Evolutionary conservation across 1,140 invertebrate species (phyloP).

Genomic region (Camponotus floridanus): DNA sequence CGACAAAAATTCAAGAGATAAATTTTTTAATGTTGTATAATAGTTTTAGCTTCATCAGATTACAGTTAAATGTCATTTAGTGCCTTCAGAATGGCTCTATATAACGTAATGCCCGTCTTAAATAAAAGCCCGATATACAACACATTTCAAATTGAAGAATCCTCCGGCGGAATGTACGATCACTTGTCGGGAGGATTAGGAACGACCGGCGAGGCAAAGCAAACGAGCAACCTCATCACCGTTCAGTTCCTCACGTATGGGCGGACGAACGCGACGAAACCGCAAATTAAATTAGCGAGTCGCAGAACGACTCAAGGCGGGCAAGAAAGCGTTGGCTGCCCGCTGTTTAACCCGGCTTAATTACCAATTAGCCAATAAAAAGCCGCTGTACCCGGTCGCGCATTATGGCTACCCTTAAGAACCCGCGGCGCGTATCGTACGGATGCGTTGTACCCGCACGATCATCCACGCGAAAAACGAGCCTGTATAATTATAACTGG

Average conservation of each 20-base stretch:
- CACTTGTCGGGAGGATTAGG: background rate
- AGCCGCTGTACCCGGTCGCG: slow-evolving; percentile 76
- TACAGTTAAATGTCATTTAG: background rate
- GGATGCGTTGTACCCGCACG: slow-evolving; percentile 69
- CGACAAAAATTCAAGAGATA: too few relatives aligned
- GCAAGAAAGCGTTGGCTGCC: slow-evolving; percentile 82
- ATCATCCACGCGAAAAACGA: slow-evolving; percentile 78
- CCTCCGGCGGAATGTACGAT: background rate
- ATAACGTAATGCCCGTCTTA: background rate
- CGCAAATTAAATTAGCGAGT: slow-evolving; percentile 84
- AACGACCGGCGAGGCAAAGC: background rate
- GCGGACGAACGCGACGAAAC: slow-evolving; percentile 81
- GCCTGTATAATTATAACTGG: slow-evolving; percentile 83
- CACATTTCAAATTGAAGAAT: background rate
- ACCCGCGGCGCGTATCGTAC: slow-evolving; percentile 55
- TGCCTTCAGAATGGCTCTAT: background rate
- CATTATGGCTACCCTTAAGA: slow-evolving; percentile 76
- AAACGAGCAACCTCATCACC: slow-evolving; percentile 6
- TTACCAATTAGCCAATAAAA: slow-evolving; percentile 85
- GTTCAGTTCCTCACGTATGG: slow-evolving; percentile 12
- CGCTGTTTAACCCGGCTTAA: slow-evolving; percentile 83
- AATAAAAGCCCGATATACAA: background rate
- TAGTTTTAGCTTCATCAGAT: background rate
- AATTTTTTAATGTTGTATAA: background rate
- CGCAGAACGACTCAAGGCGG: slow-evolving; percentile 76